Base-by-base conservation (phyloP, 2,888 invertebrate genomes). In the Gisinianus flammeolus region DNA sequence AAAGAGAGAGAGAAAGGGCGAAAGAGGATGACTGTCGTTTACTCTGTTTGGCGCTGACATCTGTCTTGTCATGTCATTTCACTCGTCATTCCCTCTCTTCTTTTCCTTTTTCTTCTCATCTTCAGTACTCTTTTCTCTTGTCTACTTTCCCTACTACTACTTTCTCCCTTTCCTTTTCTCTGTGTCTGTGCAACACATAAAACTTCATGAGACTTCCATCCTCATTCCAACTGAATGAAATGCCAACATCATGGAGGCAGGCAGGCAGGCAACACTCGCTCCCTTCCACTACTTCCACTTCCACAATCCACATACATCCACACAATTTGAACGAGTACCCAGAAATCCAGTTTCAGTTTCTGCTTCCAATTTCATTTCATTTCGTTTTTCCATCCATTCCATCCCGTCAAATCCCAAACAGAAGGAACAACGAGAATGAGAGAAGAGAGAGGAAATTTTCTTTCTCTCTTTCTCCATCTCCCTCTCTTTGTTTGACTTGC, bases 41-140 rank as follows among this genome's bases (percentile, higher is more conserved):
- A 54, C 54, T 54, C 54, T 54, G 19, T 54, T 54, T 54, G 54
- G n/a, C 54, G 30, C 66, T 30, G 66, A 66, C 66, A 66, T 66
- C 19, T 66, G 66, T 56, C 56, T n/a, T 56, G 56, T 66, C 66
- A 66, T 66, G 64, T 64, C 64, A 64, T 64, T 64, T 64, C 26
- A 28, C 66, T 30, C 31, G 64, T 64, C 64, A 64, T 64, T 64
- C 28, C 64, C 26, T 26, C 64, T 26, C 26, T 64, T 24, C 54
- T 54, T 54, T 54, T 54, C 54, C 44, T 44, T 10, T 44, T 44
- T 44, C 44, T 44, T 16, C 44, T 44, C 44, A 10, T 44, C 6
- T 44, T 44, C 44, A 6, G n/a, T n/a, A n/a, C n/a, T n/a, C n/a
- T n/a, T n/a, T 44, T 44, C 44, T 12, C 54, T 54, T 3, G 10